Conservation (phyloP, 2,888 invertebrate species). For the Ectobius pallidus region DNA sequence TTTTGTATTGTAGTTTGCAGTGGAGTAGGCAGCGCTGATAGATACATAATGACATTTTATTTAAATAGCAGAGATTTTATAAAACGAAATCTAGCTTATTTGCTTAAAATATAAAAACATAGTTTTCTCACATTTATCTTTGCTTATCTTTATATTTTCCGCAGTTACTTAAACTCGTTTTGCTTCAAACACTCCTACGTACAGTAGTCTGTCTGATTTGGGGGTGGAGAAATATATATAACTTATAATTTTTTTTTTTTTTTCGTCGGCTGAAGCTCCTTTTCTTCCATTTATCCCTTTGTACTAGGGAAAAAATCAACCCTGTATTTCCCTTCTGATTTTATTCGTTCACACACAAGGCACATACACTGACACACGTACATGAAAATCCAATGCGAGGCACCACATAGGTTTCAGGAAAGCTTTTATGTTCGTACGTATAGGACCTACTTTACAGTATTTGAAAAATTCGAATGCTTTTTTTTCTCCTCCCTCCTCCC, state of each 20-base stretch:
- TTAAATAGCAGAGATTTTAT: too few relatives aligned
- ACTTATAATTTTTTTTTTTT: too few relatives aligned
- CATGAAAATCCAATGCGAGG: conserved; percentile 23
- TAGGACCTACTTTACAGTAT: conserved; percentile 30
- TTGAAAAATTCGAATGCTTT: conserved; percentile 30
- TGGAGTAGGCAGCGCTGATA: too few relatives aligned
- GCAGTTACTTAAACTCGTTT: conserved; percentile 22
- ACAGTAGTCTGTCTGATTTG: conserved; percentile 8
- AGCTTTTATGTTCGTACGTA: conserved; percentile 26
- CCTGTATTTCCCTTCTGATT: conserved; percentile 29
- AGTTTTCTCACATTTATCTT: too few relatives aligned
- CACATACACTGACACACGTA: conserved; percentile 17
- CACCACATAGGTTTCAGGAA: conserved; percentile 23
- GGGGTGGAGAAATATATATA: conserved; percentile 1
- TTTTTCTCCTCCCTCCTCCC: conserved; percentile 22
- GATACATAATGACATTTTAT: too few relatives aligned
- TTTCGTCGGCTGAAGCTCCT: conserved; percentile 22
- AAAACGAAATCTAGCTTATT: too few relatives aligned
- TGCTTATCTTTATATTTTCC: too few relatives aligned
- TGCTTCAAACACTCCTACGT: background rate
- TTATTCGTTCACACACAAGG: conserved; percentile 30
- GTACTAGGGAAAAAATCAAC: conserved; percentile 26
- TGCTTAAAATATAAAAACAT: too few relatives aligned
- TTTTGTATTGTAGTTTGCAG: too few relatives aligned
- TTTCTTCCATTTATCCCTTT: conserved; percentile 32